These are phyloP conservation scores for Drosophila subsilvestris DNA, from an alignment of 2,888 invertebrate genomes.

Conservation along the genomic window DNA sequence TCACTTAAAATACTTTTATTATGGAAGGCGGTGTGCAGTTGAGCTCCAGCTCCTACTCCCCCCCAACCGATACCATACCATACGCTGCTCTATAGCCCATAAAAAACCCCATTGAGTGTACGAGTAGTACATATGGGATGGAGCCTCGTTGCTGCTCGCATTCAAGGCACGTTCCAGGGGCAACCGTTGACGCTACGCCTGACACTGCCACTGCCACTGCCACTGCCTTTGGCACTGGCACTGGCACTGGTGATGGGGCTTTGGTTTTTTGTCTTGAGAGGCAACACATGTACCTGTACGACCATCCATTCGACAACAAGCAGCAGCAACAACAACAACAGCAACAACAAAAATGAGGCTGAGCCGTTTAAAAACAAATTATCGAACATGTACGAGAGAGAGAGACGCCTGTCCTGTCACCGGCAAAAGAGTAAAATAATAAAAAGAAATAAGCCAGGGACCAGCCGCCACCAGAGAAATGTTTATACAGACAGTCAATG, in stretches of 20 bases:
- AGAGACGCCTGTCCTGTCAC: slow-evolving; percentile 53
- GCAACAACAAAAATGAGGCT: slow-evolving; percentile 56
- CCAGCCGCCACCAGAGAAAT: slow-evolving; percentile 12
- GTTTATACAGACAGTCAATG: slow-evolving; percentile 54
- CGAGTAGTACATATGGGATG: slow-evolving; percentile 30
- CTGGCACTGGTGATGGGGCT: slow-evolving; percentile 6
- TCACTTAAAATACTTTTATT: slow-evolving; percentile 77
- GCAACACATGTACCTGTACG: slow-evolving; percentile 58
- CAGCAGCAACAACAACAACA: slow-evolving; percentile 8
- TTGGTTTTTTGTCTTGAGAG: slow-evolving; percentile 49
- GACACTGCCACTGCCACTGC: slow-evolving; percentile 36
- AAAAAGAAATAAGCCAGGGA: slow-evolving; percentile 13
- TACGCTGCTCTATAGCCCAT: neutral
- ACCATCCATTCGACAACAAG: slow-evolving; percentile 60
- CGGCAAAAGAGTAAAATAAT: slow-evolving; percentile 53
- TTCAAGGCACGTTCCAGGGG: slow-evolving; percentile 68
- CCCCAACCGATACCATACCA: neutral
- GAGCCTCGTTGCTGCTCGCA: slow-evolving; percentile 56
- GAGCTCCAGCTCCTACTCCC: too few species aligned
- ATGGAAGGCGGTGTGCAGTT: slow-evolving; percentile 54
- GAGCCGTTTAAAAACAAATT: slow-evolving; percentile 77
- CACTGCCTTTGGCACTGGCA: too few species aligned
- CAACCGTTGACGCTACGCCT: slow-evolving; percentile 72
- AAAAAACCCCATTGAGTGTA: slow-evolving; percentile 21
- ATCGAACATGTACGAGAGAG: slow-evolving; percentile 69